Conservation (phyloP, 2,797 vertebrate genomes). For the Streptopelia turtur region DNA sequence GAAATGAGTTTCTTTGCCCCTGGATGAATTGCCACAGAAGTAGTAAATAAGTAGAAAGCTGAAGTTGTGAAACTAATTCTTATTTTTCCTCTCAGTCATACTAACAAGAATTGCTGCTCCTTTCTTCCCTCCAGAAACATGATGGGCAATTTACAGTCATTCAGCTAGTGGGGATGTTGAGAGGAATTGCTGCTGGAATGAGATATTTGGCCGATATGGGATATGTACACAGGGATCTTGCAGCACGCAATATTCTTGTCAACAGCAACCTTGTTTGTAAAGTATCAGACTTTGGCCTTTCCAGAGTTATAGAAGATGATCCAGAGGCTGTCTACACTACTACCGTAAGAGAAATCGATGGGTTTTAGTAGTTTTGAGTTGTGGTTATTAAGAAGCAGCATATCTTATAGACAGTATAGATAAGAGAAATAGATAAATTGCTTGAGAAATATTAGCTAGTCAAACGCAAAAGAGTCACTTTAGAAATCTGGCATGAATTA, state of each 20-base stretch:
- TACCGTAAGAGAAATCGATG: constrained; percentile 84
- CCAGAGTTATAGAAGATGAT: constrained; percentile 97
- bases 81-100: constrained; percentile 32
- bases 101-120: constrained; percentile 54
- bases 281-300: constrained; percentile 99
- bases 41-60: not conserved
- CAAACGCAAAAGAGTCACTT: not conserved
- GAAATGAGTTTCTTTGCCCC: not conserved
- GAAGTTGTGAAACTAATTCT: not conserved
- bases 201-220: constrained; percentile 98
- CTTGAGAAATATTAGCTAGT: not conserved
- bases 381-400: not conserved
- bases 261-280: constrained; percentile 99
- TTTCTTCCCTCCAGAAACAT: constrained; percentile 87
- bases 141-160: constrained; percentile 98
- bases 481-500: not conserved
- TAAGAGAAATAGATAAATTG: not conserved
- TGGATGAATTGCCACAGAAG: not conserved
- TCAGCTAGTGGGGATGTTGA: constrained; percentile 97
- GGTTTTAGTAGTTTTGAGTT: not conserved
- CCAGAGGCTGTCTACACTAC: constrained; percentile 98
- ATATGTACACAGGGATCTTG: constrained; percentile 97
- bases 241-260: constrained; percentile 97
- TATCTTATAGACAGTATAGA: not conserved
- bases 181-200: constrained; percentile 98